Percentiles rank a stretch among this genome's conserved stretches.
These are phyloP conservation scores for Fringilla coelebs DNA, from an alignment of 2,797 vertebrate genomes.

Conservation along the genomic window DNA sequence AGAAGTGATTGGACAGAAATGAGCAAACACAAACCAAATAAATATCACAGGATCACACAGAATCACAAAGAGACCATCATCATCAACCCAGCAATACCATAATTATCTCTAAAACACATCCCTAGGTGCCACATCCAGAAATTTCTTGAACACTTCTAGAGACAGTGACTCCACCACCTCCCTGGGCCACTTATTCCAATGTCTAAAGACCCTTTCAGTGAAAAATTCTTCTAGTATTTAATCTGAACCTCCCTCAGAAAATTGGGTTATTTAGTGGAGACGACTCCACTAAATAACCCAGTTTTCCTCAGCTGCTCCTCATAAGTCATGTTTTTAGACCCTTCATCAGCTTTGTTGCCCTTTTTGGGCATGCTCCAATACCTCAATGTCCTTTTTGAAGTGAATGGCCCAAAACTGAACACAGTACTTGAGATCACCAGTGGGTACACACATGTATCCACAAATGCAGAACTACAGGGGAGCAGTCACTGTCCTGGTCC, in stretches of 20 bases:
- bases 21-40: neutral
- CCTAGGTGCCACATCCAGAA: neutral
- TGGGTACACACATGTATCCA: no score
- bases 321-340: neutral
- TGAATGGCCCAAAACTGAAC: neutral
- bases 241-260: neutral
- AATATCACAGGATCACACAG: neutral
- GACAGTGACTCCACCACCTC: accelerated
- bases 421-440: no score
- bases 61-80: neutral
- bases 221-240: neutral
- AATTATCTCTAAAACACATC: neutral
- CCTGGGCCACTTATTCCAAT: neutral
- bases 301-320: neutral
- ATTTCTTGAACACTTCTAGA: neutral
- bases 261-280: no score
- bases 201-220: neutral
- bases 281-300: neutral
- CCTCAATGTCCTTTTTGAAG: neutral
- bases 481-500: neutral
- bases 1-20: accelerated
- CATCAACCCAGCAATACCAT: neutral
- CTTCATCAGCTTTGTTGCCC: neutral
- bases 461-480: no score
- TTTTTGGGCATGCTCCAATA: neutral